These are phyloP conservation scores for Sclerurus mexicanus DNA, from an alignment of 2,113 vertebrate genomes.

Conservation along the genomic window DNA sequence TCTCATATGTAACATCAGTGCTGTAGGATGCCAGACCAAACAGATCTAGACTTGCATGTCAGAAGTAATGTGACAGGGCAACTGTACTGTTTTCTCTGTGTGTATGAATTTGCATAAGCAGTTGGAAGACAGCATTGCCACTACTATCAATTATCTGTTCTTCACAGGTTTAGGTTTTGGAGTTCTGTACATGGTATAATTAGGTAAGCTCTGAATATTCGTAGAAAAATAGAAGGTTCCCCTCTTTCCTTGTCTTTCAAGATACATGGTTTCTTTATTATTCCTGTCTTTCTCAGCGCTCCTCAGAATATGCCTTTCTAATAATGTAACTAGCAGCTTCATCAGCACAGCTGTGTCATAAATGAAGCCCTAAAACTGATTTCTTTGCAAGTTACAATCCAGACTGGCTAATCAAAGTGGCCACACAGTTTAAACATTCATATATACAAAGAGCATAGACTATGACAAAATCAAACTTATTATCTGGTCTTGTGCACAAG, in stretches of 20 bases:
- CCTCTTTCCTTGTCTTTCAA: background rate
- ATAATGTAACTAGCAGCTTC: background rate
- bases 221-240: background rate
- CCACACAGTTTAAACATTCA: background rate
- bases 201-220: background rate
- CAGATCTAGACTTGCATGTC: accelerated
- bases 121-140: background rate
- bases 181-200: background rate
- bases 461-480: background rate
- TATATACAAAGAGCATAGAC: background rate
- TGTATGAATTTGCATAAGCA: background rate
- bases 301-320: background rate
- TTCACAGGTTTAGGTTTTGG: background rate
- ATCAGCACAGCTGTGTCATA: background rate
- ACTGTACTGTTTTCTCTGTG: background rate
- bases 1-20: background rate
- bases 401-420: background rate
- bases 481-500: background rate
- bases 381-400: background rate
- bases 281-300: background rate
- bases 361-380: background rate
- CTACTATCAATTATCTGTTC: background rate
- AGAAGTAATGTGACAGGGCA: background rate
- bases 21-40: background rate
- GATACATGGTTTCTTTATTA: background rate